Percentiles rank a stretch among this genome's conserved stretches.
phyloP scores from a whole-genome alignment of 2,888 invertebrate species.

The Hartigia nigra region DNA sequence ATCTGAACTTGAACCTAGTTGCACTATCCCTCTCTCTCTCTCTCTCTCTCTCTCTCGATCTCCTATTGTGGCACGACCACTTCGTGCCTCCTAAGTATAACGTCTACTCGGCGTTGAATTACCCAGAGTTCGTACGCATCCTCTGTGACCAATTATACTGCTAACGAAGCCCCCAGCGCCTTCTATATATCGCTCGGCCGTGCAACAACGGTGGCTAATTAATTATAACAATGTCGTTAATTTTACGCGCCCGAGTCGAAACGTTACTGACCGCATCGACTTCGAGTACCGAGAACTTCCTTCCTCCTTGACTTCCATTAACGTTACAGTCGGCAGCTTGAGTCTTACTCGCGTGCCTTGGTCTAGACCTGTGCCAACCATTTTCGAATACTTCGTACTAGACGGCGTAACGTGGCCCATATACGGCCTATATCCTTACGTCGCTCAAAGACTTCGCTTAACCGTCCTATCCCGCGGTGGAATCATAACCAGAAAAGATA shows the following conservation, averaged over 20 bases:
- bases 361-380: background rate
- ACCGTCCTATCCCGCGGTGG: background rate
- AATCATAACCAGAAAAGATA: no score
- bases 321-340: background rate
- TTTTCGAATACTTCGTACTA: no score
- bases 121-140: conserved; percentile 62
- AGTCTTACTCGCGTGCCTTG: background rate
- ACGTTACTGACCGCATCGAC: conserved; percentile 60
- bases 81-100: background rate
- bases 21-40: no score
- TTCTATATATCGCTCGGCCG: conserved; percentile 21
- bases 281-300: conserved; percentile 1
- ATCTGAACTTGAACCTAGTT: background rate
- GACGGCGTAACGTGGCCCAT: no score
- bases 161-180: conserved; percentile 60
- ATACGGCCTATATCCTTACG: background rate
- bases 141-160: conserved; percentile 65
- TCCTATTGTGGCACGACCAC: background rate
- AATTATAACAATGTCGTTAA: conserved; percentile 65
- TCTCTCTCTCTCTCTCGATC: background rate
- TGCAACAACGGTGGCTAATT: conserved; percentile 51
- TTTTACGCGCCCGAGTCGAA: conserved; percentile 63
- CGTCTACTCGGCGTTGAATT: conserved; percentile 51
- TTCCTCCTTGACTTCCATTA: background rate
- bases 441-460: background rate